Evolutionary conservation across 1,140 invertebrate genomes (phyloP).

Genomic region (Chelonus insularis): DNA sequence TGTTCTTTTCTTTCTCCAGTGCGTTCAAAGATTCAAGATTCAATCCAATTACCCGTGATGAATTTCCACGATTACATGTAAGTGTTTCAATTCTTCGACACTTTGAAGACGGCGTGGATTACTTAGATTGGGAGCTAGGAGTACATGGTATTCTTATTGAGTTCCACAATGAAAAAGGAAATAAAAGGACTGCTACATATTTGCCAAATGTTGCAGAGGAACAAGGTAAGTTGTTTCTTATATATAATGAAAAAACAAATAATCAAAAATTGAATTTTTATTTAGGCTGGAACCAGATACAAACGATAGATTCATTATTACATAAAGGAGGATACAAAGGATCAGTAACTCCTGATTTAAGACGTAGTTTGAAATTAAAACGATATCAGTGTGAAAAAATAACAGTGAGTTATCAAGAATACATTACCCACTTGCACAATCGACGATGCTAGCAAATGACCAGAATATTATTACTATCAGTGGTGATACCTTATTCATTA

Average conservation of each 20-base stretch:
- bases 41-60: constrained; percentile 91
- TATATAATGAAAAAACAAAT: not conserved
- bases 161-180: constrained; percentile 94
- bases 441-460: constrained; percentile 65
- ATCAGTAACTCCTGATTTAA: constrained; percentile 82
- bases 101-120: constrained; percentile 95
- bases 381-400: constrained; percentile 92
- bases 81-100: constrained; percentile 93
- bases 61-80: constrained; percentile 89
- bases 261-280: not conserved
- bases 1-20: constrained; percentile 62
- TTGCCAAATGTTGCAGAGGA: constrained; percentile 96
- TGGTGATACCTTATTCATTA: constrained; percentile 33
- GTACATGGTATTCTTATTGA: constrained; percentile 98
- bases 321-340: constrained; percentile 97
- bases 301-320: constrained; percentile 96
- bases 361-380: constrained; percentile 88
- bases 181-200: constrained; percentile 95
- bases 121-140: constrained; percentile 97
- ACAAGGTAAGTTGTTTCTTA: constrained; percentile 83
- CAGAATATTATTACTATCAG: constrained; percentile 43
- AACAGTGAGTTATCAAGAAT: constrained; percentile 81
- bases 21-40: constrained; percentile 98
- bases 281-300: constrained; percentile 92
- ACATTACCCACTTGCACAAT: constrained; percentile 67